Base-by-base conservation (phyloP, 2,888 invertebrate species). In the Spatulosminthurus flaviceps region DNA sequence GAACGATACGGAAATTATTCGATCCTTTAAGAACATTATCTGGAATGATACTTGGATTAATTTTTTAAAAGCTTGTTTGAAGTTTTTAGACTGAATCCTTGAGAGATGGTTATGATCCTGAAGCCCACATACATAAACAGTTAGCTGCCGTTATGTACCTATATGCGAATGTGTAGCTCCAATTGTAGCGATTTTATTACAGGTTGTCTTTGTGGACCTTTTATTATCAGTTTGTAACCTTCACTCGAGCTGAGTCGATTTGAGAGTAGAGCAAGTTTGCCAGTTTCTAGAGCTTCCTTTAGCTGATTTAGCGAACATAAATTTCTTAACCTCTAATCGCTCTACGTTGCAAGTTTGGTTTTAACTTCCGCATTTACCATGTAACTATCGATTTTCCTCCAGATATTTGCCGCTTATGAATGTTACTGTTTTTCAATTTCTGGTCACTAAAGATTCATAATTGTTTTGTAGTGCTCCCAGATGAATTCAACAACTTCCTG, bases 191-290 rank as follows among this genome's bases (percentile, higher is more conserved):
- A 4, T 51, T 51, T 51, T 11, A 51, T 51, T 51, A 19, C 51
- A 51, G 2, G 19, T 51, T 51, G 51, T 51, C 51, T 51, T 51
- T 19, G 16, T 19, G 51, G 16, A 51, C 51, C 51, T 51, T 51
- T 51, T 51, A 51, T 51, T 51, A 51, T 51, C 51, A 51, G 5
- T 51, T 51, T 51, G 51, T 19, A 51, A 51, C 51, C 16, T 51
- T 51, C 51, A 19, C 1, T 51, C 51, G 19, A 13, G 16, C 16
- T 51, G 19, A 51, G 51, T 51, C 16, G n/a, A 51, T 11, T 51
- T 51, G 5, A 13, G 16, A 51, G 1, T 19, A 51, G 51, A 11
- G 16, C 16, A 11, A n/a, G 16, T 51, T 5, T 11, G 9, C 16
- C 1, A 19, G 16, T 19, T 51, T 51, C 16, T 19, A 51, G 5